A percentile compares a stretch with the other conserved stretches of the same genome.
Evolutionary conservation across 2,113 vertebrate species (phyloP).

Genomic region (Daphoenositta chrysoptera): DNA sequence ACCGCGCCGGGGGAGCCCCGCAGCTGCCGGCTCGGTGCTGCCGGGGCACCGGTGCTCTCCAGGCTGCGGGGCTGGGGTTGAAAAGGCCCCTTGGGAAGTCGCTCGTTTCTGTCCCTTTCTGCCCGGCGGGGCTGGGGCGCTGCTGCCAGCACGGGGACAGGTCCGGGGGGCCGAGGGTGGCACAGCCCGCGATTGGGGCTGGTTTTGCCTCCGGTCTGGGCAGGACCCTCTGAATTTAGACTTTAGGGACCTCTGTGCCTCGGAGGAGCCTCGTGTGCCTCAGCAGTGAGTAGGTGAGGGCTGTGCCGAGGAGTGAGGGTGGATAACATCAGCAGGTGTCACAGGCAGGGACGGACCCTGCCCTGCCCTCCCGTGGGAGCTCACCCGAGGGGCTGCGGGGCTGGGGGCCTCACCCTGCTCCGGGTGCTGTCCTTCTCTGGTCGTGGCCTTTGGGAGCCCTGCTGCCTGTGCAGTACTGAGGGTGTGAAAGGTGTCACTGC

Average conservation of each 20-base stretch:
- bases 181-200: fast-evolving
- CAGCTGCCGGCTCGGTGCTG: background rate
- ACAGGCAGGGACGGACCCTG: background rate
- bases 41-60: background rate
- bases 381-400: background rate
- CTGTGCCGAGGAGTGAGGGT: background rate
- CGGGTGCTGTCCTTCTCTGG: background rate
- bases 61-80: background rate
- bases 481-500: background rate
- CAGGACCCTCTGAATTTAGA: background rate
- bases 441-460: background rate
- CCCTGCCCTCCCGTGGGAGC: background rate
- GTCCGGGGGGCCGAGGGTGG: background rate
- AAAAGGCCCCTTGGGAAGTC: background rate
- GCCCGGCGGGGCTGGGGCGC: no score
- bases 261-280: background rate
- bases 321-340: background rate
- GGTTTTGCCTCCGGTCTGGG: background rate
- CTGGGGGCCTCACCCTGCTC: background rate
- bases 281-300: background rate
- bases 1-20: background rate
- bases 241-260: fast-evolving
- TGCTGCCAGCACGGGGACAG: background rate
- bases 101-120: background rate
- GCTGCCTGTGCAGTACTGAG: background rate